Conservation (phyloP, 2,888 invertebrate species). For the Thereva nobilitata region DNA sequence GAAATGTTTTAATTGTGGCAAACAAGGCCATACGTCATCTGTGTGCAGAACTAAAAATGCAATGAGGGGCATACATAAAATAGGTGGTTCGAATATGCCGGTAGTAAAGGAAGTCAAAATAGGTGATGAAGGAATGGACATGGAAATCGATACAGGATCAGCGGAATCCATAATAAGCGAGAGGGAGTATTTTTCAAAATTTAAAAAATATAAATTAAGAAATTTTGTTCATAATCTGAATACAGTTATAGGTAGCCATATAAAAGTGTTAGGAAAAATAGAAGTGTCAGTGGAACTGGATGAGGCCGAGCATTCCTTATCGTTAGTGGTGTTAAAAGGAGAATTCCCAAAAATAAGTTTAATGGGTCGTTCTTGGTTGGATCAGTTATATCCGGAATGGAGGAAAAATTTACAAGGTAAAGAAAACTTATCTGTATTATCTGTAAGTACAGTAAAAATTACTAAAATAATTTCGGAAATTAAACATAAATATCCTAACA, state of each 20-base stretch:
- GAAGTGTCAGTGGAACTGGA: conserved; percentile 16
- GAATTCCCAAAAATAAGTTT: conserved; percentile 22
- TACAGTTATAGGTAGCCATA: conserved; percentile 27
- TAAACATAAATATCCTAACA: conserved; percentile 7
- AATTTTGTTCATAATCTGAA: conserved; percentile 28
- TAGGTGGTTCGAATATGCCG: neutral
- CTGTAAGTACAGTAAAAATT: no score
- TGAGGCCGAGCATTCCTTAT: conserved; percentile 1
- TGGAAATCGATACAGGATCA: conserved; percentile 24
- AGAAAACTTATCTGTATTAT: conserved; percentile 5
- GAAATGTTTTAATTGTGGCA: conserved; percentile 15
- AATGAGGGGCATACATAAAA: neutral
- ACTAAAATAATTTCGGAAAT: conserved; percentile 15
- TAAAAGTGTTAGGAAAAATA: conserved; percentile 20
- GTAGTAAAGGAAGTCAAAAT: neutral
- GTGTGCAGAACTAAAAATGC: conserved; percentile 2
- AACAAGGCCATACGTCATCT: conserved; percentile 20
- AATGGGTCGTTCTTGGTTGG: conserved; percentile 21
- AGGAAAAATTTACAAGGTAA: no score
- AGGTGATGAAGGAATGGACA: conserved; percentile 12
- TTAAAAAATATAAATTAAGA: conserved; percentile 12
- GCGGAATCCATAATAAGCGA: conserved; percentile 31
- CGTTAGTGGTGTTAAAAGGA: conserved; percentile 23
- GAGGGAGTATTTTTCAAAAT: conserved; percentile 20
- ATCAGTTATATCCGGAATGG: conserved; percentile 28